Base-by-base conservation (phyloP, 2,888 invertebrate genomes). In the Protophormia terraenovae region DNA sequence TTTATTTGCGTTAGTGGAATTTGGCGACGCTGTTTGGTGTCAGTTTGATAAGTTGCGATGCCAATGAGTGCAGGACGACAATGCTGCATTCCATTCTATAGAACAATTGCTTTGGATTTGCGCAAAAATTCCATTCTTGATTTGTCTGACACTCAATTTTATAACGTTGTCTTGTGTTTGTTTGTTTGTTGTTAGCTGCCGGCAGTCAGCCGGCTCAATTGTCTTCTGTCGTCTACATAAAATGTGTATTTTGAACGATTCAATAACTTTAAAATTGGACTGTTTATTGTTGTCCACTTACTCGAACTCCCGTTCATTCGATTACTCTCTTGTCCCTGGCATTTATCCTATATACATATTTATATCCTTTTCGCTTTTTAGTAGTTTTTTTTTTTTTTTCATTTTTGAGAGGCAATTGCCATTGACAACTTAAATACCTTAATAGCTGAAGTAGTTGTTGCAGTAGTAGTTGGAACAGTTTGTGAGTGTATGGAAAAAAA, bases 21-120 rank as follows among this genome's bases (percentile, higher is more conserved):
- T 90, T 89, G 85, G 86, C 89, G 90, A 90, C 89, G 91, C 91
- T 91, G 91, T 91, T 90, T 89, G 91, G 91, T 91, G 91, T 91
- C 91, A 91, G 88, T 90, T 91, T 90, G 91, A 91, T 90, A 90
- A 90, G 91, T 91, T 89, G 89, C 84, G 86, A 87, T 86, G 88
- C 90, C 89, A 89, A 89, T 90, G 90, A 88, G 84, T 84, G 81
- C 84, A 81, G 79, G 83, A 83, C 77, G 80, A 79, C 83, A 80
- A 73, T 76, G 83, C 69, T 14, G 66, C 73, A 86, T 87, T 85
- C 83, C 86, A 73, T 72, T 24, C 67, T 60, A 69, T 64, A 83
- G 86, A 87, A 87, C 87, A 88, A 87, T 88, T 87, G 87, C 83
- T 86, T 73, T 71, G 78, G 60, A 62, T 78, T 86, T 87, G 87